Evolutionary conservation across 2,113 vertebrate species (phyloP).

Genomic region (Callorhinus ursinus): DNA sequence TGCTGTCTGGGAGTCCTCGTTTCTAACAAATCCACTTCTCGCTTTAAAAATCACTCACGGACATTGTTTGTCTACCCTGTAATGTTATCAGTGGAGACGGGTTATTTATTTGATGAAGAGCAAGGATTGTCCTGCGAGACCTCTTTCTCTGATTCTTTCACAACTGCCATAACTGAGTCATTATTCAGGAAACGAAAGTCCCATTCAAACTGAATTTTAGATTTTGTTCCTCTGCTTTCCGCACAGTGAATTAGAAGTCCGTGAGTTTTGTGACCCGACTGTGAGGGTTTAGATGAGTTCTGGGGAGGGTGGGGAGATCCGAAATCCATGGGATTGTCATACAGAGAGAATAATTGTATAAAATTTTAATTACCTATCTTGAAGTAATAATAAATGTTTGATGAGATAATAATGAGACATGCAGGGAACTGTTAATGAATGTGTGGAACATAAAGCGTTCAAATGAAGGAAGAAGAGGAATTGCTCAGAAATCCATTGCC

Average conservation of each 20-base stretch:
- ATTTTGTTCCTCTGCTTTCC: slow-evolving; percentile 53
- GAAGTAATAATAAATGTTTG: slow-evolving; percentile 77
- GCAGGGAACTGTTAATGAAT: slow-evolving; percentile 64
- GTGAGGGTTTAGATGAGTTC: not conserved
- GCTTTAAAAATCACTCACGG: slow-evolving; percentile 33
- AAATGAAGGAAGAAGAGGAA: slow-evolving; percentile 62
- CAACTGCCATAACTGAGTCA: slow-evolving; percentile 37
- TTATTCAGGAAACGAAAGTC: slow-evolving; percentile 58
- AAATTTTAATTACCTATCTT: slow-evolving; percentile 74
- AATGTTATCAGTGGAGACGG: slow-evolving; percentile 18
- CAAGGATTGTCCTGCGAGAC: not conserved
- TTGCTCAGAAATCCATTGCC: not conserved
- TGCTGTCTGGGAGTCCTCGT: slow-evolving; percentile 68
- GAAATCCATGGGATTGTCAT: slow-evolving; percentile 66
- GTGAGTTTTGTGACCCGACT: not conserved
- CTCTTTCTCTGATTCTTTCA: slow-evolving; percentile 6
- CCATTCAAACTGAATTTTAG: slow-evolving; percentile 55
- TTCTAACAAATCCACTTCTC: slow-evolving; percentile 74
- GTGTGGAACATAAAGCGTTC: slow-evolving; percentile 66
- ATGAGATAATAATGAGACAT: slow-evolving; percentile 79
- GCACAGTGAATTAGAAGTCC: slow-evolving; percentile 53
- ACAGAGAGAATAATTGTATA: slow-evolving; percentile 74
- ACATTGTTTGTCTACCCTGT: not conserved
- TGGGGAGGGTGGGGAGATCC: not conserved
- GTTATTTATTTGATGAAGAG: slow-evolving; percentile 62